A percentile compares a stretch with the other conserved stretches of the same genome.
These are phyloP conservation scores for Tachuris rubrigastra DNA, from an alignment of 2,113 vertebrate genomes.

Conservation along the genomic window DNA sequence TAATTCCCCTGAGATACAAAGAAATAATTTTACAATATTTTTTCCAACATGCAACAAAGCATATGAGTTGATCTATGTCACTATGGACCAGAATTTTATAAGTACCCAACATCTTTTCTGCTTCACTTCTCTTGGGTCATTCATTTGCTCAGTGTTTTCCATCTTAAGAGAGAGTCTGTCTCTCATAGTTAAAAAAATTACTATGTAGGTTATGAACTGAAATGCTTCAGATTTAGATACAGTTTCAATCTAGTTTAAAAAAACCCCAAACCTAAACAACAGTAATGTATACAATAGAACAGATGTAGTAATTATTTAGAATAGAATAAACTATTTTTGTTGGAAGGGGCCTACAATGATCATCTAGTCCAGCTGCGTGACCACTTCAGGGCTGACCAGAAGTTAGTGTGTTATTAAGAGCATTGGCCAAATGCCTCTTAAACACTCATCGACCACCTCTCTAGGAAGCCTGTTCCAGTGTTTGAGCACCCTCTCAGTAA, in stretches of 20 bases:
- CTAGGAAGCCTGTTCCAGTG: not conserved
- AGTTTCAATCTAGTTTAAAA: not conserved
- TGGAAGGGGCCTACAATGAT: not conserved
- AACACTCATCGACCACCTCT: not conserved
- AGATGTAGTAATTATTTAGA: not conserved
- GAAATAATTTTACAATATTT: not conserved
- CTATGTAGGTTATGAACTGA: not conserved
- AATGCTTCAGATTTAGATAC: not conserved
- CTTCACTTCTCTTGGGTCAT: not conserved
- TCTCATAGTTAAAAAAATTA: not conserved
- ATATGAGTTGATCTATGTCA: not conserved
- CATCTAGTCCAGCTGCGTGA: not conserved
- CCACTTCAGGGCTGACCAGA: not conserved
- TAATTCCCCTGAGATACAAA: not conserved
- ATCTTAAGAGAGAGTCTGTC: not conserved
- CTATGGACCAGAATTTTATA: not conserved
- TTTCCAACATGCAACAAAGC: not conserved
- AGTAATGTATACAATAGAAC: not conserved
- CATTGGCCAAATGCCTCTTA: not conserved
- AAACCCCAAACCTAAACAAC: not conserved
- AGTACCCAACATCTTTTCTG: not conserved
- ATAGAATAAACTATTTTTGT: not conserved
- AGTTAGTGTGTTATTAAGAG: not conserved
- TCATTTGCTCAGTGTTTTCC: not conserved
- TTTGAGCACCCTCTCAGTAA: not conserved